phyloP scores from a whole-genome alignment of 2,113 vertebrate genomes.

The Probosciger aterrimus region DNA sequence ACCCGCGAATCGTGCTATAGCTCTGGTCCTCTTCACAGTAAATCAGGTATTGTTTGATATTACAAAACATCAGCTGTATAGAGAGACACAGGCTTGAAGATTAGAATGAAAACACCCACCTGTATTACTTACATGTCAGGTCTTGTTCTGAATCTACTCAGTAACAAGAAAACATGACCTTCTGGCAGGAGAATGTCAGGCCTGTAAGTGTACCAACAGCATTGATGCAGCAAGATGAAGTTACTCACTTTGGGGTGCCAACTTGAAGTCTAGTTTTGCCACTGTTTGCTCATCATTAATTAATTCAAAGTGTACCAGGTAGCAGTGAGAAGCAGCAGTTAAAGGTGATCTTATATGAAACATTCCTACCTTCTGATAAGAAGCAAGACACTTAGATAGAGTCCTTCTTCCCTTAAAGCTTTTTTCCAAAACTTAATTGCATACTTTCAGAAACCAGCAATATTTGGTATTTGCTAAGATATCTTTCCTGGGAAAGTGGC shows the following conservation, averaged over 20 bases:
- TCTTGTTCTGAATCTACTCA: background rate
- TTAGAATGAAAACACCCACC: background rate
- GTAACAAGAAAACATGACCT: background rate
- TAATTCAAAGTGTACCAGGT: background rate
- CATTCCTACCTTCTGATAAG: background rate
- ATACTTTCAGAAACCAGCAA: background rate
- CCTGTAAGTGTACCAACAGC: background rate
- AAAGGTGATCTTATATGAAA: background rate
- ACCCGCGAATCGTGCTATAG: background rate
- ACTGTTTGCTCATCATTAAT: background rate
- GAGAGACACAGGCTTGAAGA: background rate
- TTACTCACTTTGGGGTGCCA: background rate
- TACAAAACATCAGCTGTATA: background rate
- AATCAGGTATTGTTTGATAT: background rate
- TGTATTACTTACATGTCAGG: background rate
- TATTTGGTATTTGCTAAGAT: background rate
- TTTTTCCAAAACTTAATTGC: background rate
- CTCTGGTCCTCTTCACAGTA: background rate
- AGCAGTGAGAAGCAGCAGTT: background rate
- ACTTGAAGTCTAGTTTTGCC: background rate
- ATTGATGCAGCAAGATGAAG: background rate
- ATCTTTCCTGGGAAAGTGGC: background rate
- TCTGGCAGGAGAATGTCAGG: background rate
- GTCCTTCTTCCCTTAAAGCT: background rate
- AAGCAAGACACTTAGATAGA: background rate